phyloP scores from a whole-genome alignment of 2,888 invertebrate genomes.

The Eristalinus sepulchralis region DNA sequence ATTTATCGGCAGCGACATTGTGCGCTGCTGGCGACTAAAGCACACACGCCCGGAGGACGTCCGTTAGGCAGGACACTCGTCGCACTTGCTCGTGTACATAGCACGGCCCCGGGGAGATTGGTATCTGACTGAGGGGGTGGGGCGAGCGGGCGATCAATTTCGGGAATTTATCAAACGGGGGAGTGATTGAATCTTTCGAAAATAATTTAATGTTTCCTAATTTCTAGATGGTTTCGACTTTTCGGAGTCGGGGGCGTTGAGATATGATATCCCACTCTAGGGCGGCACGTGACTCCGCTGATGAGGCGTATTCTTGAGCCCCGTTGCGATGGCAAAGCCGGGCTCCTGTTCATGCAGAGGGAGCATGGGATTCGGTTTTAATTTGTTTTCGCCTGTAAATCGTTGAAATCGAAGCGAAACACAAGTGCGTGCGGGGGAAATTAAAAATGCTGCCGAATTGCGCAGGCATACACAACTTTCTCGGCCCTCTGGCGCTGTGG shows the following conservation, averaged over 20 bases:
- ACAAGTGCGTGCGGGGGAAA: conserved; percentile 51
- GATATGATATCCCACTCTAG: conserved; percentile 34
- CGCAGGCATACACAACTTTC: conserved; percentile 1
- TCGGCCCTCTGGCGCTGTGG: background rate
- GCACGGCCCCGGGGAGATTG: conserved; percentile 7
- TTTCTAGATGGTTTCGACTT: conserved; percentile 29
- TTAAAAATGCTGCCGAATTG: conserved; percentile 47
- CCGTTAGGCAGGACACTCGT: conserved; percentile 31
- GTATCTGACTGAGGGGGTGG: conserved; percentile 3
- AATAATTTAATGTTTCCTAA: conserved; percentile 66
- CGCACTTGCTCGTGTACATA: background rate
- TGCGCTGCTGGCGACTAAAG: background rate
- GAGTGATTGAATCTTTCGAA: conserved; percentile 61
- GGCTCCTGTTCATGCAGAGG: conserved; percentile 30
- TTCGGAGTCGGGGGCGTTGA: conserved; percentile 6
- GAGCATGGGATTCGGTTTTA: conserved; percentile 17
- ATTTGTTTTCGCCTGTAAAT: conserved; percentile 51
- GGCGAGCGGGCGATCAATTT: conserved; percentile 23
- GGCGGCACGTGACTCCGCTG: conserved; percentile 37
- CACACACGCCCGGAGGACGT: background rate
- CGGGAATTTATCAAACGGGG: conserved; percentile 31
- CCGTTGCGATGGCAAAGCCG: conserved; percentile 11
- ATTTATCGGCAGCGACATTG: conserved; percentile 64
- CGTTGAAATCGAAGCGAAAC: conserved; percentile 4
- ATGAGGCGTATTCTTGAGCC: background rate